These are phyloP conservation scores for Phrynosoma platyrhinos DNA, from an alignment of 2,113 vertebrate genomes.

Conservation along the genomic window DNA sequence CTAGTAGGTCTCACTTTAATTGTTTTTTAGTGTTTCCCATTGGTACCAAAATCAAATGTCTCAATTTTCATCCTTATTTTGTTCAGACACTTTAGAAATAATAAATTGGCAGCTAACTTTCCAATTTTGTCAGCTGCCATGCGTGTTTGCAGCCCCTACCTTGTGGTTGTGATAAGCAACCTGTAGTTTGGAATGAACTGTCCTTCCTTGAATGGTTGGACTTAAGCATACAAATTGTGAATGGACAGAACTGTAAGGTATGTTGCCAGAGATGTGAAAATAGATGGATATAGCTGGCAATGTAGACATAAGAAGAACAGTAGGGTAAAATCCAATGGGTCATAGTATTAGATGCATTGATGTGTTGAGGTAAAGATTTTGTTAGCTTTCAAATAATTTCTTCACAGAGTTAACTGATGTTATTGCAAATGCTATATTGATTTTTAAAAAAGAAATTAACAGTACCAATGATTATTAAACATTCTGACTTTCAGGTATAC, in stretches of 20 bases:
- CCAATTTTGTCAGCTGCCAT: not conserved
- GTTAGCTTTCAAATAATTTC: not conserved
- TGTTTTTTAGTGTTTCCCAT: not conserved
- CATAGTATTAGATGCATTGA: not conserved
- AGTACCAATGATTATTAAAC: not conserved
- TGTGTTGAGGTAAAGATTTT: not conserved
- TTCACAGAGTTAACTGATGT: not conserved
- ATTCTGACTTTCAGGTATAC: conserved; percentile 86
- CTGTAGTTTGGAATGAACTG: not conserved
- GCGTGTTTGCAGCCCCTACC: not conserved
- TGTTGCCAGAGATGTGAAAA: not conserved
- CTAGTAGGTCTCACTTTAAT: not conserved
- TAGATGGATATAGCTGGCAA: not conserved
- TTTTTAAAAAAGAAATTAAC: not conserved
- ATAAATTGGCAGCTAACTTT: not conserved
- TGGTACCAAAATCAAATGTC: not conserved
- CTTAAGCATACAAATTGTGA: not conserved
- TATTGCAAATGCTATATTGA: not conserved
- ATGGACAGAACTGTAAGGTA: not conserved
- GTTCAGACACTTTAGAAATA: not conserved
- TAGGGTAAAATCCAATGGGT: not conserved
- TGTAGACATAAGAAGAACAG: not conserved
- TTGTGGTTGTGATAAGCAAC: not conserved
- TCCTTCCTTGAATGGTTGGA: not conserved
- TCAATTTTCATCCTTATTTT: not conserved